These are phyloP conservation scores for Notolabrus celidotus DNA, from an alignment of 2,797 vertebrate species.

Conservation along the genomic window DNA sequence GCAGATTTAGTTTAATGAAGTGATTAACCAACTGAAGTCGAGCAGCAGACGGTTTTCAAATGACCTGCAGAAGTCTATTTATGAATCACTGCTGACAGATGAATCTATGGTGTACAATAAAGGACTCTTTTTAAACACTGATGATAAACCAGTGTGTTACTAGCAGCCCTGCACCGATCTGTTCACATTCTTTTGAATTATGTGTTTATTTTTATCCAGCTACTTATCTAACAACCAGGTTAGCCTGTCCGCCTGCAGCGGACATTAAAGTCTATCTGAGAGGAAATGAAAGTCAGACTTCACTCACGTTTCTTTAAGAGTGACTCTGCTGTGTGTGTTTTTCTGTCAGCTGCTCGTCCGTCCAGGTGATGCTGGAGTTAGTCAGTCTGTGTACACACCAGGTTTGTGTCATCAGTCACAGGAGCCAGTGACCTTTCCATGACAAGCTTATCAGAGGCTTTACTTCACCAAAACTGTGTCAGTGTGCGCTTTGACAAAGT, in stretches of 20 bases:
- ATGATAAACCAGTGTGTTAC: neutral
- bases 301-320: slow-evolving; percentile 1
- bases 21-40: neutral
- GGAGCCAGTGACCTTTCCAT: slow-evolving; percentile 11
- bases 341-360: neutral
- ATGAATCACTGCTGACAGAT: neutral
- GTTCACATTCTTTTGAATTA: neutral
- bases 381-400: slow-evolving; percentile 15
- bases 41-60: neutral
- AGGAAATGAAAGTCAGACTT: neutral
- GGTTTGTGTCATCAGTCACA: slow-evolving; percentile 26
- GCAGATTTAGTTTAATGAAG: neutral
- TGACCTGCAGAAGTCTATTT: neutral
- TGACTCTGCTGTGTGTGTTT: neutral
- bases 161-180: neutral
- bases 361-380: no score
- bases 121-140: neutral
- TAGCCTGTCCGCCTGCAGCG: neutral
- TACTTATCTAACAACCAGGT: neutral
- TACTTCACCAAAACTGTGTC: slow-evolving; percentile 16
- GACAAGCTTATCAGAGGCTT: slow-evolving; percentile 12
- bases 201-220: neutral
- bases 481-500: neutral
- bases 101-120: neutral
- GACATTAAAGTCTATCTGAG: neutral